A percentile compares a stretch with the other conserved stretches of the same genome.
Conservation (phyloP, 2,797 vertebrate genomes). For the Anas georgica region DNA sequence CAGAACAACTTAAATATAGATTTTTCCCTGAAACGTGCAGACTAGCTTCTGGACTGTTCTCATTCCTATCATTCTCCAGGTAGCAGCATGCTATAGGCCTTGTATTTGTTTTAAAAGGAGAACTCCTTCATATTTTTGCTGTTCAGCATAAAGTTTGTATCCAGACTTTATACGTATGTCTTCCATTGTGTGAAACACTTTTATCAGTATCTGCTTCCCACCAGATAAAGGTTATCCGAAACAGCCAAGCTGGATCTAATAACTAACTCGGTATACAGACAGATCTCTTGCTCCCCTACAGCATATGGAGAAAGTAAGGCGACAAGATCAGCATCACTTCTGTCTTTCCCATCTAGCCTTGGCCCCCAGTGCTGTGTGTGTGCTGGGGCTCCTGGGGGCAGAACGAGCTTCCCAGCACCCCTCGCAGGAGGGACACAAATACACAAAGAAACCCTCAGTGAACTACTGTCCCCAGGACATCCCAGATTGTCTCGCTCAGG, state of each 20-base stretch:
- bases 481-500: not conserved
- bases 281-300: not conserved
- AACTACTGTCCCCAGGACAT: not conserved
- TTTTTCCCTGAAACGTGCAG: not conserved
- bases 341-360: not conserved
- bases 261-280: not conserved
- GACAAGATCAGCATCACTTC: not conserved
- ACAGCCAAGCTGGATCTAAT: not conserved
- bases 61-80: not conserved
- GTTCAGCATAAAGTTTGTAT: not conserved
- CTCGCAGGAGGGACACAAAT: not conserved
- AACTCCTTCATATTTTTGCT: not conserved
- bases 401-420: not conserved
- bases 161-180: not conserved
- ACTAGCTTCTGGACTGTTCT: not conserved
- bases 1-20: not conserved
- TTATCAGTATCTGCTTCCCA: not conserved
- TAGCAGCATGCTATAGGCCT: not conserved
- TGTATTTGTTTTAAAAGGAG: not conserved
- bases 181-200: not conserved
- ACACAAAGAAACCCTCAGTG: not conserved
- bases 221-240: not conserved
- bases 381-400: not conserved
- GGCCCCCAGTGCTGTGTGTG: not conserved
- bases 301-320: not conserved